Conservation (phyloP, 2,113 vertebrate genomes). For the Henicopernis longicauda region DNA sequence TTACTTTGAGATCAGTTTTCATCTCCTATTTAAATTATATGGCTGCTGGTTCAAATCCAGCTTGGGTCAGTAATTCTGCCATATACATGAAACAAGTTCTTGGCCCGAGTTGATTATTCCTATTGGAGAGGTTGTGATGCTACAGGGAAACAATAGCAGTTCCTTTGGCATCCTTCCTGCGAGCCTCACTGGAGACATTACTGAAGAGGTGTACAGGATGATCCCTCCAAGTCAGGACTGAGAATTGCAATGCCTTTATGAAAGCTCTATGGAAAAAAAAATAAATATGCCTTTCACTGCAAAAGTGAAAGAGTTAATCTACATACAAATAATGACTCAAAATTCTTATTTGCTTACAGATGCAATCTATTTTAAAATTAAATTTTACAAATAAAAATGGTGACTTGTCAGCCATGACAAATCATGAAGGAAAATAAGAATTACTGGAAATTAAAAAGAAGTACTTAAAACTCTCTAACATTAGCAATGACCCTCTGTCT, state of each 20-base stretch:
- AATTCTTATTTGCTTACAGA: background rate
- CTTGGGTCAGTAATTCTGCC: constrained; percentile 18
- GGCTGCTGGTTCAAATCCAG: constrained; percentile 21
- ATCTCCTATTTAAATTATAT: constrained; percentile 36
- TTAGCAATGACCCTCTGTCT: background rate
- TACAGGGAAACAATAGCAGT: background rate
- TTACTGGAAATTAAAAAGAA: background rate
- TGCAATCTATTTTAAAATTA: background rate
- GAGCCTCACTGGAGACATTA: background rate
- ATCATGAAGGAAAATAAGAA: background rate
- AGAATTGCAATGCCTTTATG: background rate
- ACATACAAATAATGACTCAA: background rate
- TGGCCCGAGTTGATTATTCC: background rate
- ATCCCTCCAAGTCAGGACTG: background rate
- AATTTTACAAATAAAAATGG: background rate
- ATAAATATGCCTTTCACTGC: background rate
- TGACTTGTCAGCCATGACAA: background rate
- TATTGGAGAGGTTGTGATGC: constrained; percentile 6
- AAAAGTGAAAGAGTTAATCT: background rate
- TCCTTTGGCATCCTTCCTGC: background rate
- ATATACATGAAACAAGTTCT: background rate
- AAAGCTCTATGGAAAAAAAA: background rate
- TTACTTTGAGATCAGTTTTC: constrained; percentile 41
- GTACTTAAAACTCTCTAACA: background rate
- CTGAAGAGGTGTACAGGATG: background rate